Conservation (phyloP, 2,888 invertebrate species). For the Mimumesa dahlbomi region DNA sequence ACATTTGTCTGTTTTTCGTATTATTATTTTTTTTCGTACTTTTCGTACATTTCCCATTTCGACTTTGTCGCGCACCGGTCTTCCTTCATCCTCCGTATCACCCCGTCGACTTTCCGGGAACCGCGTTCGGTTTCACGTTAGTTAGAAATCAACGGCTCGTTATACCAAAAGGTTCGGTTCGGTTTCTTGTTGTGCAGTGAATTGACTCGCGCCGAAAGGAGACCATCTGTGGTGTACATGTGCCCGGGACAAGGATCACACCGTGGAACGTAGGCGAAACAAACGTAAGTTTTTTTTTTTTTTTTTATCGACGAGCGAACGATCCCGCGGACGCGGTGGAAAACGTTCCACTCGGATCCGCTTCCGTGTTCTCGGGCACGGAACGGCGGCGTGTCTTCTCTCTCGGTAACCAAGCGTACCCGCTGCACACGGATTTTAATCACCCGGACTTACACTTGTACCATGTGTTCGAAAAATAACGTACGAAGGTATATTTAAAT, state of each 20-base stretch:
- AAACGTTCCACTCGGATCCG: no score
- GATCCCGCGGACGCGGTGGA: neutral
- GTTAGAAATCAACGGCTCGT: no score
- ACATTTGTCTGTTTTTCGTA: conserved; percentile 3
- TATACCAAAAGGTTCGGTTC: neutral
- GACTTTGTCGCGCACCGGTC: neutral
- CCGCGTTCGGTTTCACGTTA: no score
- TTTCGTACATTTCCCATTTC: neutral
- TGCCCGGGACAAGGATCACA: conserved; percentile 51
- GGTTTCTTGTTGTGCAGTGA: conserved; percentile 50
- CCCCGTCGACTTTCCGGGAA: neutral
- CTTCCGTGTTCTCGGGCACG: neutral
- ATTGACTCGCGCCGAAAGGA: conserved; percentile 25
- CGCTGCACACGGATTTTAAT: no score
- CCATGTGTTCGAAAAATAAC: no score
- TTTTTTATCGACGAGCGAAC: neutral
- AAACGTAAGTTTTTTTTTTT: conserved; percentile 56
- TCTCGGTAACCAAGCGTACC: neutral
- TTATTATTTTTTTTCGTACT: neutral
- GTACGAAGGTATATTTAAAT: no score
- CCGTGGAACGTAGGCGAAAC: conserved; percentile 61
- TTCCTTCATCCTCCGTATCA: neutral
- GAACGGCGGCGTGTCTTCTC: neutral
- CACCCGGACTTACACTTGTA: no score
- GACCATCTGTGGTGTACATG: conserved; percentile 58